Percentiles rank a stretch among this genome's conserved stretches.
Conservation (phyloP, 2,113 vertebrate genomes). For the Malurus elegans region DNA sequence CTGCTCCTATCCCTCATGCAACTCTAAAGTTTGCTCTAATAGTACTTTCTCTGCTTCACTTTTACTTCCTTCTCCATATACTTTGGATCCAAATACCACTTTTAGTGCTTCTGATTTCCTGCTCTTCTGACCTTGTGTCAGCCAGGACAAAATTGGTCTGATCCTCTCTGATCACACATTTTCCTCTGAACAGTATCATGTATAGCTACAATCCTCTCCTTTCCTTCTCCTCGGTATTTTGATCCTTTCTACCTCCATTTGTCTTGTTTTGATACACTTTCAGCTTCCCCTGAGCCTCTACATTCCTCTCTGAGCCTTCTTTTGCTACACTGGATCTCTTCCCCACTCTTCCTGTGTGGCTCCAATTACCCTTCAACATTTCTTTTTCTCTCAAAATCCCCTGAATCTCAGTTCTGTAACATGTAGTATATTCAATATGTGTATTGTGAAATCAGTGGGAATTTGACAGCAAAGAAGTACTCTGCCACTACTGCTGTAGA, state of each 20-base stretch:
- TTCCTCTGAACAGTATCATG: background rate
- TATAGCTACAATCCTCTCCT: background rate
- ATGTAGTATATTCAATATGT: slow-evolving; percentile 28
- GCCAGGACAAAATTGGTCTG: background rate
- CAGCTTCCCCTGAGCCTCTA: slow-evolving; percentile 24
- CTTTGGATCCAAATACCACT: background rate
- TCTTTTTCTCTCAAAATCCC: slow-evolving; percentile 61
- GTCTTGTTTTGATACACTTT: slow-evolving; percentile 50
- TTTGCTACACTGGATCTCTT: slow-evolving; percentile 59
- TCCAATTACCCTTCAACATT: slow-evolving; percentile 63
- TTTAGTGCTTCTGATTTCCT: background rate
- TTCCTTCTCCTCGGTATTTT: slow-evolving; percentile 25
- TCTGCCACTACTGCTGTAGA: background rate
- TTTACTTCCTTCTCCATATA: background rate
- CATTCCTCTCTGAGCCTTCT: slow-evolving; percentile 63
- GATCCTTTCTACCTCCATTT: slow-evolving; percentile 35
- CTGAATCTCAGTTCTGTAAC: slow-evolving; percentile 57
- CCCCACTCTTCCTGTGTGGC: slow-evolving; percentile 42
- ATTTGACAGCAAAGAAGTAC: slow-evolving; percentile 27
- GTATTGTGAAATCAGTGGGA: slow-evolving; percentile 47
- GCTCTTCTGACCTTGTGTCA: slow-evolving; percentile 4
- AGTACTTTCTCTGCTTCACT: background rate
- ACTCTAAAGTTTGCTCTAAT: background rate
- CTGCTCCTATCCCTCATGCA: background rate
- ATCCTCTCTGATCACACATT: background rate